Conservation (phyloP, 2,113 vertebrate genomes). For the Leucopsar rothschildi region DNA sequence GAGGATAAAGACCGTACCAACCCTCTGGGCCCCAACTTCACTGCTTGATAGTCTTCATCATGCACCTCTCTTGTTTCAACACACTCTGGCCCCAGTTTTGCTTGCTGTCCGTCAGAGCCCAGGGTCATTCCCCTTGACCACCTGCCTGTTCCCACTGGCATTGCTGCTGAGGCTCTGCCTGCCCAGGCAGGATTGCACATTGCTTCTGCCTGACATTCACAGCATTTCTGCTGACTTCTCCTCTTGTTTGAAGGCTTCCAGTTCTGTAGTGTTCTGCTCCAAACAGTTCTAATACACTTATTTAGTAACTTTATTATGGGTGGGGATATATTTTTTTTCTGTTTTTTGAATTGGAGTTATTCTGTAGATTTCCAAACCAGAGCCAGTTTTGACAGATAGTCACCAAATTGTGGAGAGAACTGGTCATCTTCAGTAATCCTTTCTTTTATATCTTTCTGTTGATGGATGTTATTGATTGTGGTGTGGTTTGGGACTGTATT, state of each 20-base stretch:
- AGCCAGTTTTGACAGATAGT: not conserved
- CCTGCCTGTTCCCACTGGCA: fast-evolving
- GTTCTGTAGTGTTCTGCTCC: not conserved
- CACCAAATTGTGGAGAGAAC: not conserved
- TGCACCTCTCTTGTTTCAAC: not conserved
- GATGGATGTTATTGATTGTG: not conserved
- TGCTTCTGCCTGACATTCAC: not conserved
- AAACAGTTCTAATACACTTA: not conserved
- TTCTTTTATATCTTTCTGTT: not conserved
- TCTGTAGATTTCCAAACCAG: not conserved
- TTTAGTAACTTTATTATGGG: not conserved
- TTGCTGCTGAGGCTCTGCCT: not conserved
- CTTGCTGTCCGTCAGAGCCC: fast-evolving
- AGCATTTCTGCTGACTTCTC: not conserved
- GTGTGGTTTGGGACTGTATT: not conserved
- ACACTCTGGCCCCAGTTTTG: fast-evolving
- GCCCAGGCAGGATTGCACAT: not conserved
- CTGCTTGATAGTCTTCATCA: not conserved
- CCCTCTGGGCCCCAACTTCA: not conserved
- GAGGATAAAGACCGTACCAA: not conserved
- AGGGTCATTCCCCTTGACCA: fast-evolving
- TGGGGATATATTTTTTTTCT: not conserved
- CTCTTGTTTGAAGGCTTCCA: not conserved
- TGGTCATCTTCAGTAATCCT: not conserved
- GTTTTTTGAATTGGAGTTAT: not conserved